These are phyloP conservation scores for Steinernema khuongi DNA, from an alignment of 1,140 invertebrate genomes.

Conservation along the genomic window DNA sequence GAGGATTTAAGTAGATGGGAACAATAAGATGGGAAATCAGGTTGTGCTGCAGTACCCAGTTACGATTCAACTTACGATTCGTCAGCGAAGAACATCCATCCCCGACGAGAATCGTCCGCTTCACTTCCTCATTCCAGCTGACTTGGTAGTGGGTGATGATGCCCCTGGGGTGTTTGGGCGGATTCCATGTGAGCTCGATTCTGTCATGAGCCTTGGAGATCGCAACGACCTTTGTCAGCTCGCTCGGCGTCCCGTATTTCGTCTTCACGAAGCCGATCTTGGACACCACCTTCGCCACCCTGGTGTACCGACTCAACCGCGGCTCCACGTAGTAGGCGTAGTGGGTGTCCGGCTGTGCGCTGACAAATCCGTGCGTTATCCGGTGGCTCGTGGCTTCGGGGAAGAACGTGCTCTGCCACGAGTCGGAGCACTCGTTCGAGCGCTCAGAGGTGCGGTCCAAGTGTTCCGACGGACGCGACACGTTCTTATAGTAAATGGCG, in stretches of 20 bases:
- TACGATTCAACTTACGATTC: slow-evolving; percentile 6
- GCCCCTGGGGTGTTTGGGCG: slow-evolving; percentile 73
- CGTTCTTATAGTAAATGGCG: slow-evolving; percentile 56
- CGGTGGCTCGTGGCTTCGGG: not conserved
- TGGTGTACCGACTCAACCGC: slow-evolving; percentile 49
- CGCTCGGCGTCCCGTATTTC: slow-evolving; percentile 63
- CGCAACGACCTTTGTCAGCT: slow-evolving; percentile 62
- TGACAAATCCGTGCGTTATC: slow-evolving; percentile 11
- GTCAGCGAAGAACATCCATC: not conserved
- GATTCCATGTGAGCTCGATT: slow-evolving; percentile 68
- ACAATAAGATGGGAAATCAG: too few species aligned
- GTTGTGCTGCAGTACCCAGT: too few species aligned
- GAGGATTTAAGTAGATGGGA: too few species aligned
- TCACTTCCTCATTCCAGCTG: slow-evolving; percentile 52
- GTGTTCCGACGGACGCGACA: slow-evolving; percentile 4
- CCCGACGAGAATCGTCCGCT: not conserved
- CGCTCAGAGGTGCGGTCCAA: slow-evolving; percentile 28
- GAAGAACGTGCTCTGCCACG: slow-evolving; percentile 52
- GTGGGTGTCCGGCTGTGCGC: not conserved
- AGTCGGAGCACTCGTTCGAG: slow-evolving; percentile 53
- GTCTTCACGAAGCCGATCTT: not conserved
- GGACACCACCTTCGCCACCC: slow-evolving; percentile 53
- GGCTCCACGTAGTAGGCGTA: slow-evolving; percentile 58
- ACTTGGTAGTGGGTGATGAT: slow-evolving; percentile 75
- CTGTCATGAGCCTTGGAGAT: not conserved